Base-by-base conservation (phyloP, 2,113 vertebrate genomes). In the Artemisiospiza belli region DNA sequence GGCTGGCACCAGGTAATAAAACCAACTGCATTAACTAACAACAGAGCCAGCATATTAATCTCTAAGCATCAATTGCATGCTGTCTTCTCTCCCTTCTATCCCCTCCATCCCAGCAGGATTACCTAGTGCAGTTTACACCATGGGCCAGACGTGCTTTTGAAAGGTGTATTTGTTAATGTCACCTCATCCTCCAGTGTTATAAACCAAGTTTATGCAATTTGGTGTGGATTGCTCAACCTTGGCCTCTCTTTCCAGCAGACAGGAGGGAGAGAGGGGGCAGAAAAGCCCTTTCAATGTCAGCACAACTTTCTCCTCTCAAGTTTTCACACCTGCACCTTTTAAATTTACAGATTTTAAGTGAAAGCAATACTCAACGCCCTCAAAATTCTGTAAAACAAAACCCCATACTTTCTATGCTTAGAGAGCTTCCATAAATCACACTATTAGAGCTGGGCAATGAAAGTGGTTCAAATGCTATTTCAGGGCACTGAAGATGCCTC, bases 351-450 rank as follows among this genome's bases (percentile, higher is more conserved):
- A 9, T 44, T 95, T 81, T 33, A 75, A 52, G 4, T 37, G 46
- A 33, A 67, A 67, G 27, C 19, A 77, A 70, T 10, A 47, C 21
- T 61, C 35, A 54, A 4, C 44, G 31, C 30, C 43, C 49, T 83
- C 33, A 81, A 74, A 70, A 70, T 41, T 23, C 28, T 81, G 20
- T 46, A 39, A 52, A 52, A 61, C 44, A 73, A 44, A 8, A 0
- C 4, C 8, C 15, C 9, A 51, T n/a, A n/a, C 8, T 21, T 44
- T 35, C 68, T 63, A 23, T 35, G 39, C 25, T 62, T 52, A 54
- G 18, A 78, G 58, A 87, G 37, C n/a, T 86, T 66, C 62, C 54
- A 91, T 57, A 94, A 87, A 83, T 63, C 66, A 81, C 23, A 30
- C 11, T 49, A 5, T 46, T 67, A 54, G 13, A 82, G 25, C 15